Conservation (phyloP, 2,113 vertebrate species). For the Cebidichthys violaceus region DNA sequence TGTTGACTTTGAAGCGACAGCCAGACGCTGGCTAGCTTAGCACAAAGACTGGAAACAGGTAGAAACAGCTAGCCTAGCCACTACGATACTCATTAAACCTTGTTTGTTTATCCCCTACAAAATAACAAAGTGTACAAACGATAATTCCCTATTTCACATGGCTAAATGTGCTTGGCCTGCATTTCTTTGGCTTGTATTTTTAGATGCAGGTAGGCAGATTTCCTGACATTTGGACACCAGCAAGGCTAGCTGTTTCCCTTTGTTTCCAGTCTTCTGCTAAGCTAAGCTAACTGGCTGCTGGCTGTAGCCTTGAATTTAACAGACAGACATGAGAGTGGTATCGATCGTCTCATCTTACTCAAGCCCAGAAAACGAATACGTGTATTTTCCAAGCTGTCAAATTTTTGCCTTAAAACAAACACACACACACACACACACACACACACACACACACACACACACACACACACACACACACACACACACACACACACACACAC, state of each 20-base stretch:
- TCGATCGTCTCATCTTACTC: conserved; percentile 7
- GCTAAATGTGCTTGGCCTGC: background rate
- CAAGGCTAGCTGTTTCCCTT: background rate
- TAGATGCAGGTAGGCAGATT: background rate
- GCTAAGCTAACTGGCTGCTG: background rate
- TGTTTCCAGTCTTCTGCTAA: background rate
- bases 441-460: conserved; percentile 36
- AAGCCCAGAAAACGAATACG: conserved; percentile 20
- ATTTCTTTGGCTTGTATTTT: background rate
- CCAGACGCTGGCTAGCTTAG: conserved; percentile 4
- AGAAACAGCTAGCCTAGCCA: conserved; percentile 5
- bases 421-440: background rate
- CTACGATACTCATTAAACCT: background rate
- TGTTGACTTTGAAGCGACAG: conserved; percentile 11
- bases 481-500: background rate
- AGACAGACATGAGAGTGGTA: background rate
- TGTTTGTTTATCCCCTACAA: conserved; percentile 5
- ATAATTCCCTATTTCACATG: background rate
- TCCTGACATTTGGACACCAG: background rate
- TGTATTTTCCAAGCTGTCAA: conserved; percentile 19
- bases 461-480: background rate
- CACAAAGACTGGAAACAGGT: conserved; percentile 16
- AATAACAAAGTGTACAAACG: background rate
- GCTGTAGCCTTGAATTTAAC: background rate
- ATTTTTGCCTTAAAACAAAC: conserved; percentile 1